These are phyloP conservation scores for Leucania comma DNA, from an alignment of 2,888 invertebrate species.

Conservation along the genomic window DNA sequence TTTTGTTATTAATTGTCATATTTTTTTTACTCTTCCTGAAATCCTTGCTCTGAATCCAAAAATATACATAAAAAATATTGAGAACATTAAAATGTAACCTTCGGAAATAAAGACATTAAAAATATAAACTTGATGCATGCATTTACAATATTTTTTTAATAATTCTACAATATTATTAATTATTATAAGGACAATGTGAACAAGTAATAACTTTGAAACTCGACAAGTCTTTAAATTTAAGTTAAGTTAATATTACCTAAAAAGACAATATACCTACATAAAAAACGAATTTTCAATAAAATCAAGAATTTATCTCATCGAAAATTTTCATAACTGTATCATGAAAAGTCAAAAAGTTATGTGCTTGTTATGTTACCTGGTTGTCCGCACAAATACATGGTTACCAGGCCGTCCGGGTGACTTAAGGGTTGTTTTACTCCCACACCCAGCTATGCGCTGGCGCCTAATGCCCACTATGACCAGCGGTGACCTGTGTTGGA, in stretches of 20 bases:
- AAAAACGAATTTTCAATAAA: not conserved
- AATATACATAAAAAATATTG: not conserved
- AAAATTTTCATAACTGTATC: too few relatives aligned
- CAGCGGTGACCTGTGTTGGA: too few relatives aligned
- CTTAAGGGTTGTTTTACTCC: too few relatives aligned
- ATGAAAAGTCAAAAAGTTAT: too few relatives aligned
- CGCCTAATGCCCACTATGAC: too few relatives aligned
- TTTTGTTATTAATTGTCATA: not conserved
- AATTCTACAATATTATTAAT: not conserved
- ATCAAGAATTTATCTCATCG: not conserved
- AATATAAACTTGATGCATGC: not conserved
- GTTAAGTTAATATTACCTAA: constrained; percentile 1
- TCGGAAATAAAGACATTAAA: constrained; percentile 19
- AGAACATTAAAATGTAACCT: constrained; percentile 13
- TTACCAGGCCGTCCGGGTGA: too few relatives aligned
- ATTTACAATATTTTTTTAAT: too few relatives aligned
- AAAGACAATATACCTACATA: not conserved
- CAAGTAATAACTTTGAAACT: constrained; percentile 17
- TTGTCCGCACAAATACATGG: too few relatives aligned
- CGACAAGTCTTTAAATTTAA: not conserved
- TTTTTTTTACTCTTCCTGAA: constrained; percentile 7
- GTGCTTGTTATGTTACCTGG: too few relatives aligned
- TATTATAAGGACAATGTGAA: constrained; percentile 8
- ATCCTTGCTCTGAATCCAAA: constrained; percentile 41
- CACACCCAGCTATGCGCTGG: too few relatives aligned